Evolutionary conservation across 2,113 vertebrate species (phyloP), one percentile per base, ranked within the genome.

Genomic region (Leuciscus idus): DNA sequence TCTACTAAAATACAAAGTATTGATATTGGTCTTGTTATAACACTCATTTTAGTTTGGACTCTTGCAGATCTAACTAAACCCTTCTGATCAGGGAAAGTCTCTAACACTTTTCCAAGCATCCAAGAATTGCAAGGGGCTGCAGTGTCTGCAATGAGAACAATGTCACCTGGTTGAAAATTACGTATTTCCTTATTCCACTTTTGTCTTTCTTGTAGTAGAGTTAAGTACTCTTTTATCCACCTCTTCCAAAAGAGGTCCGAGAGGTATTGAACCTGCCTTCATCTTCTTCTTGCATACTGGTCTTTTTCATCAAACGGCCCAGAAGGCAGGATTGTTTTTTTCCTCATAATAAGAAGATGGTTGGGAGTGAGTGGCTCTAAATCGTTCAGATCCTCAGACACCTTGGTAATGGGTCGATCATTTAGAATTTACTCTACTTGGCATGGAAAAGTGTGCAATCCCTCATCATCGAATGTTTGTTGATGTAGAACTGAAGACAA

Each of bases 141-240:
- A 12, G 70, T 8, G 28, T 88, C 80, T n/a, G 81, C 50, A n/a
- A 88, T 77, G 11, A 48, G 10, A 10, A 88, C 87, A 17, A 59
- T 64, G 28, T 88, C 87, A 26, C 83, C 68, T 12, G 26, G 61
- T 64, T n/a, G 9, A 28, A 64, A 28, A 64, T 64, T 13, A 4
- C 11, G 0, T 64, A 26, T 81, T 83, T 57, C 52, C 11, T 48
- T 85, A 2, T 11, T 28, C 76, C 68, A 88, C 26, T 66, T 81
- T 43, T 88, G 76, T 19, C 55, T 48, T 13, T 88, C 77, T 50
- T 88, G 87, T 6, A 85, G 2, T 8, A 85, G 26, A n/a, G 68
- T 66, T 43, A 82, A 72, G 10, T 85, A 85, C 39, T 85, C 59
- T 23, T 57, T 57, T 57, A 48, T 48, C 46, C 46, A 48, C 11